These are phyloP conservation scores for Clarias gariepinus DNA, from an alignment of 2,113 vertebrate genomes.

Conservation along the genomic window DNA sequence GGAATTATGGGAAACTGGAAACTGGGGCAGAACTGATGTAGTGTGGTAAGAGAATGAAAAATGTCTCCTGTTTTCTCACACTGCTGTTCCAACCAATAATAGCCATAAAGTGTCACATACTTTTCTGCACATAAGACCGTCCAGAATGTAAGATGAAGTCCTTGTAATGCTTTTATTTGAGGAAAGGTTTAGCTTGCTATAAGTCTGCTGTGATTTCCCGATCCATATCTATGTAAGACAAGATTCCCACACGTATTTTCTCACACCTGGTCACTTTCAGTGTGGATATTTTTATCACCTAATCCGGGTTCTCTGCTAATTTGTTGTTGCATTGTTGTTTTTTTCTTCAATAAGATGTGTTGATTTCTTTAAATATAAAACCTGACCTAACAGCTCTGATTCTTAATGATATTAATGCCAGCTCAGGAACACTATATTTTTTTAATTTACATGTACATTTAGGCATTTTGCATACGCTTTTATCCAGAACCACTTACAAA, in stretches of 20 bases:
- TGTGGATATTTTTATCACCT: not conserved
- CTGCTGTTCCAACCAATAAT: not conserved
- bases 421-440: not conserved
- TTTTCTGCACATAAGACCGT: not conserved
- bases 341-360: not conserved
- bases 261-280: not conserved
- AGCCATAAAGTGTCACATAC: not conserved
- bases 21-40: conserved; percentile 46
- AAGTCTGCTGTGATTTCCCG: not conserved
- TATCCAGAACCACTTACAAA: too few relatives aligned
- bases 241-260: too few relatives aligned
- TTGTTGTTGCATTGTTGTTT: not conserved
- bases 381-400: not conserved
- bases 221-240: not conserved
- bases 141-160: not conserved
- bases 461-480: too few relatives aligned
- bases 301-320: not conserved
- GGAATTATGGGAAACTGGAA: conserved; percentile 38
- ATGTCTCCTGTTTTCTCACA: not conserved
- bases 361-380: not conserved
- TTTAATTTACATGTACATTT: too few relatives aligned
- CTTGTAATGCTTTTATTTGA: not conserved
- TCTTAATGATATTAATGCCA: not conserved
- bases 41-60: conserved; percentile 10
- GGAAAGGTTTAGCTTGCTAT: not conserved